phyloP scores from a whole-genome alignment of 2,888 invertebrate species.

The Drosophila antonietae region DNA sequence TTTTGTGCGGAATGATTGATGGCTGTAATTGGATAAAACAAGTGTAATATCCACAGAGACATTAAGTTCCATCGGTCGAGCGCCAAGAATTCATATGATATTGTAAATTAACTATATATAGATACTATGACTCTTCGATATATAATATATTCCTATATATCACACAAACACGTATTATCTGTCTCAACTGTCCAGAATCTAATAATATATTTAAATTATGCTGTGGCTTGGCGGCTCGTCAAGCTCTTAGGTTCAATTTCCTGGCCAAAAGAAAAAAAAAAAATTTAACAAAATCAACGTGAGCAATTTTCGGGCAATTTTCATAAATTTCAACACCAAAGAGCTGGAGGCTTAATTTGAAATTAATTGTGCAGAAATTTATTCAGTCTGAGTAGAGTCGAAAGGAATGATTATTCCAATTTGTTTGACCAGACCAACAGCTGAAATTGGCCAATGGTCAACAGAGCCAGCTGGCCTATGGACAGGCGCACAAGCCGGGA shows the following conservation, averaged over 20 bases:
- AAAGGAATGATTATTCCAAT: slow-evolving; percentile 80
- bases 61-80: slow-evolving; percentile 22
- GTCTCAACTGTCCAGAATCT: neutral
- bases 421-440: slow-evolving; percentile 61
- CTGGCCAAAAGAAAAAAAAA: slow-evolving; percentile 11
- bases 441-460: slow-evolving; percentile 56
- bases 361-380: slow-evolving; percentile 80
- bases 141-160: neutral
- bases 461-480: slow-evolving; percentile 42
- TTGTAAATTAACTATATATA: neutral
- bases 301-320: slow-evolving; percentile 58
- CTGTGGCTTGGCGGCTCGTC: slow-evolving; percentile 6
- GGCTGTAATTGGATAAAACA: slow-evolving; percentile 53
- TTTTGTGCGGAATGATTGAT: slow-evolving; percentile 62
- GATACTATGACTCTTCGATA: neutral
- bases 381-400: slow-evolving; percentile 49
- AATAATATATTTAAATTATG: slow-evolving; percentile 5
- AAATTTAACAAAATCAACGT: slow-evolving; percentile 13
- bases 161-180: neutral
- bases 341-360: slow-evolving; percentile 76
- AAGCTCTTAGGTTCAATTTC: slow-evolving; percentile 26
- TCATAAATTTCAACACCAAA: slow-evolving; percentile 65
- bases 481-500: slow-evolving; percentile 23
- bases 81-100: neutral
- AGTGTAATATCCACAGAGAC: slow-evolving; percentile 18